Base-by-base conservation (phyloP, 2,113 vertebrate genomes). In the Odontesthes bonariensis region DNA sequence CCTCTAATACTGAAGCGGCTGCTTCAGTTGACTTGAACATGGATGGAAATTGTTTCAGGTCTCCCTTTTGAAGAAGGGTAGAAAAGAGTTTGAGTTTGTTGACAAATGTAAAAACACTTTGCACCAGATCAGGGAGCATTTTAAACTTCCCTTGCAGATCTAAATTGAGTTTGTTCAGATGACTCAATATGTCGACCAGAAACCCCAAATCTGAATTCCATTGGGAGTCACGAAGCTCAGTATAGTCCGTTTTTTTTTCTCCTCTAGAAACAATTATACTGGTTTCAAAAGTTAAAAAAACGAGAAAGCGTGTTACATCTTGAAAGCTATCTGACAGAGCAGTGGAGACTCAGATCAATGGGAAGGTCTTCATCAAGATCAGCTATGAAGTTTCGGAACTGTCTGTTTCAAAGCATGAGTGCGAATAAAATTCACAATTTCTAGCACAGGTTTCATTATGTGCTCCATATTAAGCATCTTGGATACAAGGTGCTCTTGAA, bases 51-150 rank as follows among this genome's bases (percentile, higher is more conserved):
- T 44, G 42, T 12, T 4, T 4, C 42, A 44, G 42, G 13, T 44
- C 42, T 44, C 42, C 13, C 42, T 44, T 44, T 44, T 44, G 42
- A 44, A 46, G 40, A 46, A 27, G 38, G 38, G 19, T 32, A 31
- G 56, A 32, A 60, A 65, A 35, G 69, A 72, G 52, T 23, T 56
- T 51, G 16, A 65, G 66, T 71, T 78, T 64, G 44, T 59, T 78
- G 31, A 58, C 13, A 32, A 62, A 68, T 22, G 17, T 27, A 47
- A 68, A 68, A 10, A 61, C 59, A 73, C 20, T 55, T 79, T 67
- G 73, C 47, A 75, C 49, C 53, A 83, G 67, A 40, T 76, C 69
- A 68, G 68, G 66, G 75, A 87, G 59, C 56, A 77, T 76, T 79
- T 86, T 72, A 57, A 79, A 75, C 22, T 82, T 81, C 17, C 56